A percentile compares a stretch with the other conserved stretches of the same genome.
Evolutionary conservation across 2,113 vertebrate species (phyloP).

Genomic region (Platysteira castanea): DNA sequence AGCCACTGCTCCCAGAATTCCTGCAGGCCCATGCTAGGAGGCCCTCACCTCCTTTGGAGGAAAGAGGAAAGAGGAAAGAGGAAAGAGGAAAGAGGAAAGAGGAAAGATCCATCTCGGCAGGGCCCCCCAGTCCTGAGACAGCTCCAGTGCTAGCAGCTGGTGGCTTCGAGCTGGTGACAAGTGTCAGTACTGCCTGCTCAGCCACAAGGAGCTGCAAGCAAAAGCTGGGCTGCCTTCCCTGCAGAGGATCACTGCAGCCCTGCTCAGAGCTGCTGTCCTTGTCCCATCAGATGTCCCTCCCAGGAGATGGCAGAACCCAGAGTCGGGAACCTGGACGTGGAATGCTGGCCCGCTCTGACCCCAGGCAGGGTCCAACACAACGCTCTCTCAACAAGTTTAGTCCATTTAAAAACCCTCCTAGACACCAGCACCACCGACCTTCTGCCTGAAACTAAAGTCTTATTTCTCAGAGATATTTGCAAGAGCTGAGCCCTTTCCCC

Average conservation of each 20-base stretch:
- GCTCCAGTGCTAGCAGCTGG: background rate
- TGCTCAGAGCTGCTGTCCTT: background rate
- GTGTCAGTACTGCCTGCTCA: background rate
- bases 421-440: background rate
- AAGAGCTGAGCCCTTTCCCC: background rate
- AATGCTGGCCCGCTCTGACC: background rate
- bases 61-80: too few relatives aligned
- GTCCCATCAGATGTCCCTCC: background rate
- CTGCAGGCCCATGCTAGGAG: background rate
- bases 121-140: background rate
- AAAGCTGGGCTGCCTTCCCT: background rate
- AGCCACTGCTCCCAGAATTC: background rate
- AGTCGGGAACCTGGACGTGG: background rate
- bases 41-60: background rate
- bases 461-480: background rate
- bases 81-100: background rate
- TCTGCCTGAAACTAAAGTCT: background rate
- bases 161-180: background rate
- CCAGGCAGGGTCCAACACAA: accelerated
- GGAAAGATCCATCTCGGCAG: background rate
- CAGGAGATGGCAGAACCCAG: background rate
- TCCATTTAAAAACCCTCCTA: background rate
- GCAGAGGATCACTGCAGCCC: background rate
- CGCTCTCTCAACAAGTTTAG: background rate
- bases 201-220: background rate